Percentiles rank a stretch among this genome's conserved stretches.
These are phyloP conservation scores for Thryonomys swinderianus DNA, from an alignment of 2,113 vertebrate genomes.

Conservation along the genomic window DNA sequence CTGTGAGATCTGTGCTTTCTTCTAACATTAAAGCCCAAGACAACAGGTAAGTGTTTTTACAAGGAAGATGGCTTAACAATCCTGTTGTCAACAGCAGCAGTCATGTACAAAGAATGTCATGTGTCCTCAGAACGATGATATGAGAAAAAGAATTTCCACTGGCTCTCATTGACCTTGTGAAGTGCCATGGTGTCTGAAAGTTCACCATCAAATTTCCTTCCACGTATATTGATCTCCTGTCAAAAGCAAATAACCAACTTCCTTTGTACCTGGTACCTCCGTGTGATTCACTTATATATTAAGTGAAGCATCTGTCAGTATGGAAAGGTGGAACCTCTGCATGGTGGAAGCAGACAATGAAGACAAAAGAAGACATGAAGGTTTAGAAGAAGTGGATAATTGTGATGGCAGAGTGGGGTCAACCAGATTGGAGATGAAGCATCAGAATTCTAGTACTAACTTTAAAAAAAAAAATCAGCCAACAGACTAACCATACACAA, in stretches of 20 bases:
- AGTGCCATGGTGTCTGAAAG: not conserved
- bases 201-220: not conserved
- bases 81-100: not conserved
- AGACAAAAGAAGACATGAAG: not conserved
- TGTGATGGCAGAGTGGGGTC: rapidly evolving
- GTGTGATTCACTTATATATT: not conserved
- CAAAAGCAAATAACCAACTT: not conserved
- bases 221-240: rapidly evolving
- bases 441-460: not conserved
- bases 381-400: not conserved
- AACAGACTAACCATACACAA: not conserved
- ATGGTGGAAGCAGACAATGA: not conserved
- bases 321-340: not conserved
- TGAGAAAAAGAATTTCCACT: not conserved
- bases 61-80: not conserved
- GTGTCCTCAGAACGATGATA: not conserved
- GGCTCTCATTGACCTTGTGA: not conserved
- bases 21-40: not conserved
- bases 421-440: not conserved
- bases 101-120: not conserved
- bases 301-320: not conserved
- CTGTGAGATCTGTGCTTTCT: not conserved
- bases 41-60: not conserved
- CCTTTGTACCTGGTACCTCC: not conserved
- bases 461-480: not conserved